Evolutionary conservation across 2,113 vertebrate genomes (phyloP).

Genomic region (Spermophilus dauricus): DNA sequence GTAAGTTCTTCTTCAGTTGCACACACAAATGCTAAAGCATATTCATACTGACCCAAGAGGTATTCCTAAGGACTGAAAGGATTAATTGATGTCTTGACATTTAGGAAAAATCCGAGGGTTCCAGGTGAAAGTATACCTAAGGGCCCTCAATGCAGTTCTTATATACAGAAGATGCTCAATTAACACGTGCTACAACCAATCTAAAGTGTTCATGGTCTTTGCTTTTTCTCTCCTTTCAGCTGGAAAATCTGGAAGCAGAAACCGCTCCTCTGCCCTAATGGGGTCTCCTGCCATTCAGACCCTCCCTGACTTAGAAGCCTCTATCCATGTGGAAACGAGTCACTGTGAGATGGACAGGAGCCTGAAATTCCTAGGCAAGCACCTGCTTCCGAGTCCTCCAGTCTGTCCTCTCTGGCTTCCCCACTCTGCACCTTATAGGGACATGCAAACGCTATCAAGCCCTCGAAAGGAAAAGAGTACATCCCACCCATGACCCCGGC

Average conservation of each 20-base stretch:
- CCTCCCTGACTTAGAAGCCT: conserved; percentile 74
- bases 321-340: conserved; percentile 68
- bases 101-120: background rate
- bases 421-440: conserved; percentile 53
- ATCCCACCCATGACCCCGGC: background rate
- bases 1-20: background rate
- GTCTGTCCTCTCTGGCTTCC: conserved; percentile 74
- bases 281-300: conserved; percentile 68
- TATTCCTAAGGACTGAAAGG: background rate
- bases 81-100: background rate
- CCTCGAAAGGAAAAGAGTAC: background rate
- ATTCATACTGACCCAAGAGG: background rate
- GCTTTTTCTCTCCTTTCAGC: conserved; percentile 87
- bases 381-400: conserved; percentile 73
- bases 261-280: conserved; percentile 87
- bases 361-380: conserved; percentile 78
- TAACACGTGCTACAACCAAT: too few species aligned
- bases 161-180: background rate
- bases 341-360: conserved; percentile 45
- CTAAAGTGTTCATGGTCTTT: conserved; percentile 81
- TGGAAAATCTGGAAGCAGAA: conserved; percentile 91
- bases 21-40: background rate
- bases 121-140: background rate
- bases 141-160: background rate
- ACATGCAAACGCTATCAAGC: conserved; percentile 40